phyloP scores from a whole-genome alignment of 2,797 vertebrate genomes.

The Periparus ater region DNA sequence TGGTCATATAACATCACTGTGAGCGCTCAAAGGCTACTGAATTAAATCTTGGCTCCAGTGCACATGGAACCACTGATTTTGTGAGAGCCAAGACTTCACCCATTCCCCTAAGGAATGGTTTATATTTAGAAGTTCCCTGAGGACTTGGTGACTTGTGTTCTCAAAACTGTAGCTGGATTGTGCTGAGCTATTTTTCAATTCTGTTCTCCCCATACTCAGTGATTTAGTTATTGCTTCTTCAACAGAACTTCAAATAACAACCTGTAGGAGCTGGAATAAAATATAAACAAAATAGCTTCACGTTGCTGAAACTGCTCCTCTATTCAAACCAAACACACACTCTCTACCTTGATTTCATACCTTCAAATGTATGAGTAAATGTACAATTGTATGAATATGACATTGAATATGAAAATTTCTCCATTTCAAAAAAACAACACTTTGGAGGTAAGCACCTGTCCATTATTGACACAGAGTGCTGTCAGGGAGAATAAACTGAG shows the following conservation, averaged over 20 bases:
- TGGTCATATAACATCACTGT: neutral
- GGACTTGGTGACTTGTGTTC: neutral
- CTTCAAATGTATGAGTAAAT: neutral
- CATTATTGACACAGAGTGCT: conserved; percentile 60
- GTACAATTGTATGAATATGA: neutral
- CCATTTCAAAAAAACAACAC: neutral
- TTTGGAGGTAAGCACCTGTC: conserved; percentile 33
- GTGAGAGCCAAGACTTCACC: neutral
- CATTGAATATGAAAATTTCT: conserved; percentile 24
- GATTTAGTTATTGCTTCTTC: neutral
- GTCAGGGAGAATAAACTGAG: conserved; percentile 56
- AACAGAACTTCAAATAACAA: neutral
- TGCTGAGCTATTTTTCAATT: neutral
- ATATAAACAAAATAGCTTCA: neutral
- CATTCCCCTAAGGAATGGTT: neutral
- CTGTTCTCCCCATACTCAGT: neutral
- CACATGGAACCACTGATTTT: neutral
- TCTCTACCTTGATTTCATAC: conserved; percentile 37
- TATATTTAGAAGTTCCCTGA: neutral
- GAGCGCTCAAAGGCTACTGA: neutral
- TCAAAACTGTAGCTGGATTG: neutral
- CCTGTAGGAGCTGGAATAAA: neutral
- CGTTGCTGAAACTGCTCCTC: neutral
- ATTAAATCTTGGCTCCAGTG: neutral
- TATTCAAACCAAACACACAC: neutral